Percentiles rank a stretch among this genome's conserved stretches.
Conservation (phyloP, 2,888 invertebrate species). For the Mycogona germanica region DNA sequence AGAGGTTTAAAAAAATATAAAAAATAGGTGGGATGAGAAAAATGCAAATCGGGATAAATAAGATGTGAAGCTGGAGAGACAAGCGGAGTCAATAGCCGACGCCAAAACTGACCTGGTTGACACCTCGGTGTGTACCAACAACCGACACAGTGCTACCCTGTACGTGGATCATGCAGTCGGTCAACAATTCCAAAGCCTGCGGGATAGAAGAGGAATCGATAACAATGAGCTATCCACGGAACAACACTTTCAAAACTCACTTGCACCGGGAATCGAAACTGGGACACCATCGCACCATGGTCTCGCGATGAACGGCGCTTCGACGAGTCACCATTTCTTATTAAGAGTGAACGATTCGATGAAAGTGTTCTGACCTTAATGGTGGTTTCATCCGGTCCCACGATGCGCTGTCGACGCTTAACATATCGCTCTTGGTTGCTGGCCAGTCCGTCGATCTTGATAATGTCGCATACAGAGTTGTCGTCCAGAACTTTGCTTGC, state of each 20-base stretch:
- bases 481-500: conserved; percentile 51
- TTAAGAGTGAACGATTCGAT: not conserved
- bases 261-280: too few relatives aligned
- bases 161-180: conserved; percentile 90
- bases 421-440: conserved; percentile 87
- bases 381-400: conserved; percentile 97
- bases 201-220: conserved; percentile 8
- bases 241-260: not conserved
- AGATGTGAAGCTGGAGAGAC: too few relatives aligned
- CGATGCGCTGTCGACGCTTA: conserved; percentile 82
- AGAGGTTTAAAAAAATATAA: not conserved
- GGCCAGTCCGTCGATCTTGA: conserved; percentile 86
- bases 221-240: not conserved
- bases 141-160: conserved; percentile 96
- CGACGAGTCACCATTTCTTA: not conserved
- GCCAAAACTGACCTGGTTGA: conserved; percentile 36
- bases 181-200: conserved; percentile 76
- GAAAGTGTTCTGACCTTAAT: conserved; percentile 49
- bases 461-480: conserved; percentile 85
- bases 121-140: conserved; percentile 87
- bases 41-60: too few relatives aligned
- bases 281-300: conserved; percentile 1
- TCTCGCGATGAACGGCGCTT: not conserved
- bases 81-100: not conserved
- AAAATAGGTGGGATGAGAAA: conserved; percentile 16